A percentile compares a stretch with the other conserved stretches of the same genome.
Conservation (phyloP, 2,113 vertebrate species). For the Lasiurus borealis region DNA sequence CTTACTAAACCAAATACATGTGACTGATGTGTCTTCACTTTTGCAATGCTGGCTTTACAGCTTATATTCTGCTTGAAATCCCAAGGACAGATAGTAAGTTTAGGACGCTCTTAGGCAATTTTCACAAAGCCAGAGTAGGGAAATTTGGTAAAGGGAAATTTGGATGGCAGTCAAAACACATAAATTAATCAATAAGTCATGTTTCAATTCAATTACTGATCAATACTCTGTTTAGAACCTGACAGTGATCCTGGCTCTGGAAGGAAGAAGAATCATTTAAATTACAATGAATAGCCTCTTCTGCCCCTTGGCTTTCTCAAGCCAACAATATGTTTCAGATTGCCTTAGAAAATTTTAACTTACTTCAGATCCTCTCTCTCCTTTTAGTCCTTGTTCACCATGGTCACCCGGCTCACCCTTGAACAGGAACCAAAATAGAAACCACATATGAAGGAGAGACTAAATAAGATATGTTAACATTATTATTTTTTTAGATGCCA, state of each 20-base stretch:
- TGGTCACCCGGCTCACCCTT: conserved; percentile 93
- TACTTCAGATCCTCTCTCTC: conserved; percentile 92
- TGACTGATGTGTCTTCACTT: not conserved
- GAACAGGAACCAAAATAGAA: conserved; percentile 72
- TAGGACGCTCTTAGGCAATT: not conserved
- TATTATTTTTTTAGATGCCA: not conserved
- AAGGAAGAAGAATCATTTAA: not conserved
- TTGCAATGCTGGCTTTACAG: not conserved
- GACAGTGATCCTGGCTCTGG: not conserved
- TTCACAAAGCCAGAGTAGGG: not conserved
- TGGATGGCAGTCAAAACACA: not conserved
- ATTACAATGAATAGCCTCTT: not conserved
- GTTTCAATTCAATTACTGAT: not conserved
- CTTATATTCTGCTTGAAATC: conserved; percentile 44
- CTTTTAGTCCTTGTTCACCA: conserved; percentile 91
- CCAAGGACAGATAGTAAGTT: not conserved
- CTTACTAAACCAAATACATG: not conserved
- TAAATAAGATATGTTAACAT: conserved; percentile 48
- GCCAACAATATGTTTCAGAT: not conserved
- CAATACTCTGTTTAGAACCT: not conserved
- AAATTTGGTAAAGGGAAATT: not conserved
- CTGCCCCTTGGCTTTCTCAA: not conserved
- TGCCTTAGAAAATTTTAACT: conserved; percentile 80
- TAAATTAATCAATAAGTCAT: not conserved
- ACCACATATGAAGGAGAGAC: conserved; percentile 53